Evolutionary conservation across 2,113 vertebrate species (phyloP).

Genomic region (Halichoeres trimaculatus): DNA sequence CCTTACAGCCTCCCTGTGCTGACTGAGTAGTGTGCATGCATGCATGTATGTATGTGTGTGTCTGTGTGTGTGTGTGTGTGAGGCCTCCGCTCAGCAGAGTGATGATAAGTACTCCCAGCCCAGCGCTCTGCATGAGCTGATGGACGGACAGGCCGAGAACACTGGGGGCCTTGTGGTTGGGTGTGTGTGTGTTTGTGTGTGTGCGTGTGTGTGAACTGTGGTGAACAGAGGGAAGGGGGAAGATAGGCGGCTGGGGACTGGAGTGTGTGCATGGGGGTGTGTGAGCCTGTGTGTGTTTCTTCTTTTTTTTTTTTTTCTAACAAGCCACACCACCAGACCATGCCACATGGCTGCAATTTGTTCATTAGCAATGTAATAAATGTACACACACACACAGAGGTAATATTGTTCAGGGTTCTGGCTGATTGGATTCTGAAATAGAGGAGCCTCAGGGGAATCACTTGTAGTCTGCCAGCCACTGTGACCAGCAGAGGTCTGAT

Average conservation of each 20-base stretch:
- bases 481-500: conserved; percentile 67
- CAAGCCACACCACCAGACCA: conserved; percentile 63
- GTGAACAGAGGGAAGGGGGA: conserved; percentile 43
- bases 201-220: conserved; percentile 52
- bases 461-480: conserved; percentile 78
- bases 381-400: conserved; percentile 80
- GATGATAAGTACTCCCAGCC: conserved; percentile 83
- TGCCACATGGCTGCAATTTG: conserved; percentile 86
- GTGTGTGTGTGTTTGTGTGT: conserved; percentile 33
- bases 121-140: conserved; percentile 77
- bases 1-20: conserved; percentile 36
- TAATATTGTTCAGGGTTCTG: conserved; percentile 81
- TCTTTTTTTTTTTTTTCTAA: conserved; percentile 52
- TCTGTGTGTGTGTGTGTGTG: conserved; percentile 28
- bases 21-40: conserved; percentile 22
- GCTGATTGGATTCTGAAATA: conserved; percentile 80
- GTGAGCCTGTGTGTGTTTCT: conserved; percentile 26
- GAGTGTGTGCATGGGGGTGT: conserved; percentile 20
- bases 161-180: conserved; percentile 81
- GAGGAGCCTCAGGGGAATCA: conserved; percentile 73
- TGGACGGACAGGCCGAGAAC: conserved; percentile 77
- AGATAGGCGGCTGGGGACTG: conserved; percentile 42
- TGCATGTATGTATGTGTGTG: conserved; percentile 5
- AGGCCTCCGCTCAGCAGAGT: conserved; percentile 78
- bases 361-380: conserved; percentile 86